These are phyloP conservation scores for Amiota mariae DNA, from an alignment of 2,888 invertebrate genomes.

Conservation along the genomic window DNA sequence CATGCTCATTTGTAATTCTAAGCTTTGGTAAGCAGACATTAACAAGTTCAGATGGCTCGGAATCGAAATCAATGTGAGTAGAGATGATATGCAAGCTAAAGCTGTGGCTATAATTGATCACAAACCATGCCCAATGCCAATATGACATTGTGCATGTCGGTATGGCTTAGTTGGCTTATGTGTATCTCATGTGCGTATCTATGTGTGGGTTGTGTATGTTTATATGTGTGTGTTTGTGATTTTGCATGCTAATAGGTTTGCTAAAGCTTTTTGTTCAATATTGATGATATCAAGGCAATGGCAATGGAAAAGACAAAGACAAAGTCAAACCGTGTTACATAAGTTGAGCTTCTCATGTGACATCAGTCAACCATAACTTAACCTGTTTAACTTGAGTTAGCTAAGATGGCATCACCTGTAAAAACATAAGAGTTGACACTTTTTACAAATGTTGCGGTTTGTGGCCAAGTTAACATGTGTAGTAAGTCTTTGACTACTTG, in stretches of 20 bases:
- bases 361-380: conserved; percentile 13
- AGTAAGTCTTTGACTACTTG: conserved; percentile 15
- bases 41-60: not conserved
- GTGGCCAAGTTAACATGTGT: conserved; percentile 26
- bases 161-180: not conserved
- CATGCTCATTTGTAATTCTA: conserved; percentile 12
- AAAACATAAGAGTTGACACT: conserved; percentile 13
- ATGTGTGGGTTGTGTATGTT: not conserved
- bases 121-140: not conserved
- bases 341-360: not conserved
- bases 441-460: conserved; percentile 23
- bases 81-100: not conserved
- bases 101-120: conserved; percentile 11
- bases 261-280: conserved; percentile 4
- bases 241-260: conserved; percentile 14
- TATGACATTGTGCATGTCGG: not conserved
- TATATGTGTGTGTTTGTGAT: not conserved
- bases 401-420: not conserved
- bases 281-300: conserved; percentile 8
- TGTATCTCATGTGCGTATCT: not conserved
- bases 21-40: not conserved
- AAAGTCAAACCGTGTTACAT: conserved; percentile 1
- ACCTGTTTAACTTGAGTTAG: not conserved
- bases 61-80: not conserved
- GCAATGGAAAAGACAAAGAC: not conserved